A percentile compares a stretch with the other conserved stretches of the same genome.
phyloP scores from a whole-genome alignment of 2,797 vertebrate species.

The Paguma larvata region DNA sequence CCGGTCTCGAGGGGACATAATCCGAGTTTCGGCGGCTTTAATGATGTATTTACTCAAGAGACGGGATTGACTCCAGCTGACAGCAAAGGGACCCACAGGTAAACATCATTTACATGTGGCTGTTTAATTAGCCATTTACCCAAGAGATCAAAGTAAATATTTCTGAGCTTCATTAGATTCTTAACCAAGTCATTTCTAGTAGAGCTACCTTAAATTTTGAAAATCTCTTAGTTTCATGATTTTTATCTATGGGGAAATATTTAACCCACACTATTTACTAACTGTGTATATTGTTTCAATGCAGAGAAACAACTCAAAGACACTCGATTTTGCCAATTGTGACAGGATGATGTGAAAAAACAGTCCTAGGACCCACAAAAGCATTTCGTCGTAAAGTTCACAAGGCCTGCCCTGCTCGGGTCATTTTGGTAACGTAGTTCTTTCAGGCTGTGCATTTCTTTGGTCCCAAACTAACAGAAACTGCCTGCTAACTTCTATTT shows the following conservation, averaged over 20 bases:
- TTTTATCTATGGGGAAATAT: constrained; percentile 51
- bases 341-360: neutral
- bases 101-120: constrained; percentile 69
- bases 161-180: constrained; percentile 61
- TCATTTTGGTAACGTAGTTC: neutral
- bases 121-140: constrained; percentile 77
- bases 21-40: constrained; percentile 61
- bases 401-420: neutral
- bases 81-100: constrained; percentile 69
- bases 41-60: constrained; percentile 72
- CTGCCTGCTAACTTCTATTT: neutral
- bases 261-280: constrained; percentile 47
- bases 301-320: constrained; percentile 40
- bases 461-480: neutral
- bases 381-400: neutral
- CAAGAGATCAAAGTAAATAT: constrained; percentile 78
- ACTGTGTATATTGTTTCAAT: constrained; percentile 26
- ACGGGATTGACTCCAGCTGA: constrained; percentile 72
- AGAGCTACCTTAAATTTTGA: constrained; percentile 73
- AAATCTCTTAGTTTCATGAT: constrained; percentile 67
- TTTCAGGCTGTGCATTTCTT: constrained; percentile 5
- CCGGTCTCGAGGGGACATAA: constrained; percentile 65
- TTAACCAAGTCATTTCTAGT: constrained; percentile 58
- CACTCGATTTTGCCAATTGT: constrained; percentile 6
- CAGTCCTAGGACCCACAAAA: neutral